These are phyloP conservation scores for Antennarius maculatus DNA, from an alignment of 2,797 vertebrate genomes.

Conservation along the genomic window DNA sequence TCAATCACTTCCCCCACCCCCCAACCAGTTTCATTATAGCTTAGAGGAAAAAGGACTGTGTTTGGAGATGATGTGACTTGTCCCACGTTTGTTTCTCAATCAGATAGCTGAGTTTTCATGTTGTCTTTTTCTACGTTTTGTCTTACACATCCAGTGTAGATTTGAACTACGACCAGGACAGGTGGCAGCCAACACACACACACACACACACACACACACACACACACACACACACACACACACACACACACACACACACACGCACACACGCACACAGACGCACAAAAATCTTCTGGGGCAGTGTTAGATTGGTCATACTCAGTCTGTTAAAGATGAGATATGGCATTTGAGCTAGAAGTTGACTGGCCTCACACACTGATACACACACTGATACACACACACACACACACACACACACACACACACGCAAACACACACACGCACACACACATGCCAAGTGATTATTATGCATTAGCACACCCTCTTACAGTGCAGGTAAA, in stretches of 20 bases:
- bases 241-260: no score
- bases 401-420: not conserved
- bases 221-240: no score
- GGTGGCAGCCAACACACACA: conserved; percentile 47
- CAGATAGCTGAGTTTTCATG: conserved; percentile 36
- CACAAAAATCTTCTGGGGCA: conserved; percentile 40
- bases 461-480: conserved; percentile 67
- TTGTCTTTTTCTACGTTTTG: not conserved
- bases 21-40: conserved; percentile 55
- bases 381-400: not conserved
- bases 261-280: conserved; percentile 14
- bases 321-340: conserved; percentile 69
- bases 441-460: conserved; percentile 13
- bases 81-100: conserved; percentile 54
- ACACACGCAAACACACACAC: conserved; percentile 11
- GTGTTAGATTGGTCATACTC: conserved; percentile 70
- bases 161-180: conserved; percentile 40
- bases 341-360: conserved; percentile 47
- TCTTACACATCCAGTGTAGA: conserved; percentile 17
- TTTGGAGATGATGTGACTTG: conserved; percentile 53
- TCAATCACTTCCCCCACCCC: conserved; percentile 51
- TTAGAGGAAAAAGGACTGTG: conserved; percentile 50
- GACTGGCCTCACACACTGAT: conserved; percentile 32
- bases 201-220: conserved; percentile 10
- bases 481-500: conserved; percentile 57